A percentile compares a stretch with the other conserved stretches of the same genome.
These are phyloP conservation scores for Meiosimyza platycephala DNA, from an alignment of 2,888 invertebrate species.

Conservation along the genomic window DNA sequence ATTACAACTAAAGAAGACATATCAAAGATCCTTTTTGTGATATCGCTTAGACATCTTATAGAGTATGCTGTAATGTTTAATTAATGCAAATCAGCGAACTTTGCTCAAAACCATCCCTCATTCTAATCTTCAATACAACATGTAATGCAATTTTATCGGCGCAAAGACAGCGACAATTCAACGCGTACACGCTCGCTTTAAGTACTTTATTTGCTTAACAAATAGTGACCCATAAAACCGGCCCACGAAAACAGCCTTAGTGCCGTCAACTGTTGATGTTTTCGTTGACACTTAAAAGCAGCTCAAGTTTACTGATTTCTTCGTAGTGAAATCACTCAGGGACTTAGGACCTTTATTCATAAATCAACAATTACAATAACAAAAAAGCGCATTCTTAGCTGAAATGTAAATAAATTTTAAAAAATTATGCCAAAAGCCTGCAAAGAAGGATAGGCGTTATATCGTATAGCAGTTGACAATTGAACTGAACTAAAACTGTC, in stretches of 20 bases:
- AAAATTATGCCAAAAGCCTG: not conserved
- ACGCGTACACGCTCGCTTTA: not conserved
- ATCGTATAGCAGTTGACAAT: not conserved
- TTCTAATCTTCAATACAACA: not conserved
- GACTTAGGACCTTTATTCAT: not conserved
- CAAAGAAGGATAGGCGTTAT: not conserved
- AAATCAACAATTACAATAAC: not conserved
- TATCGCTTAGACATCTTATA: too few species aligned
- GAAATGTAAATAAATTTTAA: slow-evolving; percentile 19
- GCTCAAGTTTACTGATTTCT: slow-evolving; percentile 23
- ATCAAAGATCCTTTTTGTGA: too few species aligned
- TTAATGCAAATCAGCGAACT: not conserved
- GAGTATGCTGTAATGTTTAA: too few species aligned
- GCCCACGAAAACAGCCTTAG: too few species aligned
- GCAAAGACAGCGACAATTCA: too few species aligned
- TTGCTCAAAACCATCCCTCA: slow-evolving; percentile 6
- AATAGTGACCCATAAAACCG: not conserved
- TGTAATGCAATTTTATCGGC: too few species aligned
- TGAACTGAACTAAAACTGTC: slow-evolving; percentile 21
- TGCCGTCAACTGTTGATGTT: slow-evolving; percentile 10
- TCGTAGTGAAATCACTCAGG: not conserved
- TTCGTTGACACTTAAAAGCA: slow-evolving; percentile 25
- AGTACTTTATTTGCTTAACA: slow-evolving; percentile 16
- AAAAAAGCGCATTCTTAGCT: slow-evolving; percentile 27
- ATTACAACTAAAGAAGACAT: too few species aligned